A percentile compares a stretch with the other conserved stretches of the same genome.
Evolutionary conservation across 2,113 vertebrate species (phyloP).

Genomic region (Bostrychus sinensis): DNA sequence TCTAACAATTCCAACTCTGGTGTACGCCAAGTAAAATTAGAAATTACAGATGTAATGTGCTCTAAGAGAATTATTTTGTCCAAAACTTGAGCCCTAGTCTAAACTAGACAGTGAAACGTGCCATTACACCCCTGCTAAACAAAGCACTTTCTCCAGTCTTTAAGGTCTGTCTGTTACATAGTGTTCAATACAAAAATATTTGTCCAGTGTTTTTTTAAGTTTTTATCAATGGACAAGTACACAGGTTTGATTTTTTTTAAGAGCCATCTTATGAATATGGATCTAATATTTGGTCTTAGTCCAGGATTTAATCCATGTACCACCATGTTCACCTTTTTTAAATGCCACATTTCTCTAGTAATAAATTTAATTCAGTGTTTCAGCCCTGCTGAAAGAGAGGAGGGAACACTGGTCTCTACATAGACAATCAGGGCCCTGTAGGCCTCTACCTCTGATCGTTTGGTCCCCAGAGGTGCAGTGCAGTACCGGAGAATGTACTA

Average conservation of each 20-base stretch:
- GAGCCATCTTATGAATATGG: neutral
- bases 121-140: conserved; percentile 30
- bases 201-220: neutral
- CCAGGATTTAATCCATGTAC: neutral
- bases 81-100: neutral
- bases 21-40: neutral
- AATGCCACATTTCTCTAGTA: conserved; percentile 29
- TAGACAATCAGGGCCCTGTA: conserved; percentile 73
- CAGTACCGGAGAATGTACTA: conserved; percentile 70
- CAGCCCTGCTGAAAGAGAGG: conserved; percentile 45
- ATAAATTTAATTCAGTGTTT: conserved; percentile 16
- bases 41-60: neutral
- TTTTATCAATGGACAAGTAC: conserved; percentile 2
- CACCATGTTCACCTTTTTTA: conserved; percentile 31
- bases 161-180: conserved; percentile 31
- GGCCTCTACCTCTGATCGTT: conserved; percentile 67
- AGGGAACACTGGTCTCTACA: conserved; percentile 53
- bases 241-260: neutral
- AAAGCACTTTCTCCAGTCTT: conserved; percentile 56
- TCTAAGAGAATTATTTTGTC: too few relatives aligned
- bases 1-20: neutral
- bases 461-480: conserved; percentile 67
- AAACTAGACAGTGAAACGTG: neutral
- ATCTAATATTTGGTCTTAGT: neutral
- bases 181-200: neutral